phyloP scores from a whole-genome alignment of 2,888 invertebrate genomes.

The Parascotia fuliginaria region DNA sequence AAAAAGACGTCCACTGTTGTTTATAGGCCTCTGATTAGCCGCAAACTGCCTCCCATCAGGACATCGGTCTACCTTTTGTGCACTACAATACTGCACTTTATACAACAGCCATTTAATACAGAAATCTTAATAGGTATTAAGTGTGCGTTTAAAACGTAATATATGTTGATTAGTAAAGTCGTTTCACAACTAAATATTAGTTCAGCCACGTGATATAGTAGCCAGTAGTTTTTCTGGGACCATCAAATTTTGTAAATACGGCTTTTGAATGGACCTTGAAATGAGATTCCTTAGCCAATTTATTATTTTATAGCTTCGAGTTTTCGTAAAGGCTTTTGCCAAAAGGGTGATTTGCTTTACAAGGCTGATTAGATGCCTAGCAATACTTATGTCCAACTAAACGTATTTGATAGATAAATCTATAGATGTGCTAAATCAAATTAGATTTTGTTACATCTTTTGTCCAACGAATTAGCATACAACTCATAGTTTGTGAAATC shows the following conservation, averaged over 20 bases:
- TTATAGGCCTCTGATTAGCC: too few species aligned
- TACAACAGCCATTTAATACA: background rate
- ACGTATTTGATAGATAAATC: too few species aligned
- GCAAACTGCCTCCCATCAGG: too few species aligned
- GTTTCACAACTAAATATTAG: slow-evolving; percentile 4
- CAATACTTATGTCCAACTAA: background rate
- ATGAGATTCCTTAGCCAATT: slow-evolving; percentile 40
- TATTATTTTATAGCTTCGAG: slow-evolving; percentile 31
- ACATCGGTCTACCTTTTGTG: too few species aligned
- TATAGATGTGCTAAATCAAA: background rate
- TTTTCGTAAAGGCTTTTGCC: slow-evolving; percentile 33
- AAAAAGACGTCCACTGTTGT: too few species aligned
- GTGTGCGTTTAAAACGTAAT: background rate
- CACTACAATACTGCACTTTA: background rate
- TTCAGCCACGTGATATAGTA: slow-evolving; percentile 17
- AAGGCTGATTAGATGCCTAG: slow-evolving; percentile 35
- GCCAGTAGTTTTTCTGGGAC: slow-evolving; percentile 51
- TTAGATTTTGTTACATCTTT: background rate
- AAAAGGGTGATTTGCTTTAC: slow-evolving; percentile 41
- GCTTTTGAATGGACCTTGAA: slow-evolving; percentile 37
- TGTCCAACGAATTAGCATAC: slow-evolving; percentile 12
- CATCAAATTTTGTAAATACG: slow-evolving; percentile 53
- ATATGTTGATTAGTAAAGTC: background rate
- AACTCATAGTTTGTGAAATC: background rate
- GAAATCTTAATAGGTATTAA: background rate